A percentile compares a stretch with the other conserved stretches of the same genome.
Conservation (phyloP, 2,113 vertebrate genomes). For the Ptyas mucosa region DNA sequence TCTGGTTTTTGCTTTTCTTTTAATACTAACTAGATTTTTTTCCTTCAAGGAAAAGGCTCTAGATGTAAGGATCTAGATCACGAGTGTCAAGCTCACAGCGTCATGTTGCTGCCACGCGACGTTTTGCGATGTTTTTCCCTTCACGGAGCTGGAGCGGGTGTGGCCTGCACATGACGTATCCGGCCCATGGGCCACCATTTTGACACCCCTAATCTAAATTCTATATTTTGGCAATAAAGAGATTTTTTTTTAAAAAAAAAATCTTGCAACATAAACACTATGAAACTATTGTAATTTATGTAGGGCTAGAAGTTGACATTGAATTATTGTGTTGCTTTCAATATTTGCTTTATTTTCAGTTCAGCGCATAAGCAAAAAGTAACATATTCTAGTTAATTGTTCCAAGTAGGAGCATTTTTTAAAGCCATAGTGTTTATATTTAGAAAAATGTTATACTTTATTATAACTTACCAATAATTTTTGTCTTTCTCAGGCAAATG, state of each 20-base stretch:
- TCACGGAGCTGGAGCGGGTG: too few species aligned
- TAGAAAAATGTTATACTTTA: slow-evolving; percentile 27
- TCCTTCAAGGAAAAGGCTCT: not conserved
- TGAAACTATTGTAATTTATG: not conserved
- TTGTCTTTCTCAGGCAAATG: slow-evolving; percentile 84
- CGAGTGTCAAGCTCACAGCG: too few species aligned
- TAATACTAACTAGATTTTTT: not conserved
- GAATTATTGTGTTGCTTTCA: not conserved
- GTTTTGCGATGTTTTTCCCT: too few species aligned
- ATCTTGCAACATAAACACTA: not conserved
- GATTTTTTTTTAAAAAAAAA: too few species aligned
- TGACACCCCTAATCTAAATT: not conserved
- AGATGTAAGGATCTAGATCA: not conserved
- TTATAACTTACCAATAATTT: slow-evolving; percentile 54
- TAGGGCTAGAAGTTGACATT: not conserved
- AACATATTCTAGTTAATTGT: not conserved
- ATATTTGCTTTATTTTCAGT: not conserved
- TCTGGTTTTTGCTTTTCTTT: not conserved
- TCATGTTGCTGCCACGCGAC: too few species aligned
- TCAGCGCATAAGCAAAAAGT: not conserved
- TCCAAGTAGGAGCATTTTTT: slow-evolving; percentile 7
- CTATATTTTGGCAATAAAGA: not conserved
- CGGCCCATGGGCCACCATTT: too few species aligned
- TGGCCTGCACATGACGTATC: too few species aligned
- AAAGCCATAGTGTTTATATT: slow-evolving; percentile 45